phyloP scores from a whole-genome alignment of 2,888 invertebrate genomes.

The Coenonympha arcania region DNA sequence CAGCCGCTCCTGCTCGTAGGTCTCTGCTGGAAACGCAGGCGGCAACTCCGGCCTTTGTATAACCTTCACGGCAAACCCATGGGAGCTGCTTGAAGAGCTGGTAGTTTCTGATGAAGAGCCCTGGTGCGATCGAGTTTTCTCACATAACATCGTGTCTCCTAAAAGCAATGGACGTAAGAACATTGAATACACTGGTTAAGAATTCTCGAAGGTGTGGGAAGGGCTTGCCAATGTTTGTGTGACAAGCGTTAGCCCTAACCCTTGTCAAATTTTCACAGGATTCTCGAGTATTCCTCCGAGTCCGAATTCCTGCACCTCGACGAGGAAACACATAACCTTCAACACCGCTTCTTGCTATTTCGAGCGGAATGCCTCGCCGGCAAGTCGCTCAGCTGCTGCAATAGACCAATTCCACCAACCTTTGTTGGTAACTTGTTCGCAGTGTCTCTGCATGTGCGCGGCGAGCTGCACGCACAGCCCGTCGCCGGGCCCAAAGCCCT shows the following conservation, averaged over 20 bases:
- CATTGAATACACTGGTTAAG: too few species aligned
- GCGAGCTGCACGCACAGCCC: constrained; percentile 86
- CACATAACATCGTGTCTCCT: constrained; percentile 29
- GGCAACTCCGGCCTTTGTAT: constrained; percentile 51
- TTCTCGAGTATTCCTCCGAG: too few species aligned
- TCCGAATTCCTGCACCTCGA: too few species aligned
- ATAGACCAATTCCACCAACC: constrained; percentile 42
- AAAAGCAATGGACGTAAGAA: neutral
- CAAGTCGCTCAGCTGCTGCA: too few species aligned
- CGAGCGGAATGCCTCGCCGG: too few species aligned
- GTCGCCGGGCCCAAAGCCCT: constrained; percentile 86
- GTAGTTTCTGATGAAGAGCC: constrained; percentile 68
- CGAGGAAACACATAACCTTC: too few species aligned
- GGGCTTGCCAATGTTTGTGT: too few species aligned
- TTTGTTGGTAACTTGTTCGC: constrained; percentile 77
- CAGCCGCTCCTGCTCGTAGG: constrained; percentile 40
- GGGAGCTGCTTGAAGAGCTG: constrained; percentile 73
- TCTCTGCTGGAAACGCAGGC: constrained; percentile 38
- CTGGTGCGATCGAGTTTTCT: constrained; percentile 40
- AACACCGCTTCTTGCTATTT: too few species aligned
- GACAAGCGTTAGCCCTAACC: too few species aligned
- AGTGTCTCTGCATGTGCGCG: constrained; percentile 87
- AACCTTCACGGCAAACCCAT: constrained; percentile 46
- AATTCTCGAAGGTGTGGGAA: too few species aligned
- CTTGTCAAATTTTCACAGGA: too few species aligned